A percentile compares a stretch with the other conserved stretches of the same genome.
phyloP scores from a whole-genome alignment of 2,888 invertebrate species.

The Emmelina monodactyla region DNA sequence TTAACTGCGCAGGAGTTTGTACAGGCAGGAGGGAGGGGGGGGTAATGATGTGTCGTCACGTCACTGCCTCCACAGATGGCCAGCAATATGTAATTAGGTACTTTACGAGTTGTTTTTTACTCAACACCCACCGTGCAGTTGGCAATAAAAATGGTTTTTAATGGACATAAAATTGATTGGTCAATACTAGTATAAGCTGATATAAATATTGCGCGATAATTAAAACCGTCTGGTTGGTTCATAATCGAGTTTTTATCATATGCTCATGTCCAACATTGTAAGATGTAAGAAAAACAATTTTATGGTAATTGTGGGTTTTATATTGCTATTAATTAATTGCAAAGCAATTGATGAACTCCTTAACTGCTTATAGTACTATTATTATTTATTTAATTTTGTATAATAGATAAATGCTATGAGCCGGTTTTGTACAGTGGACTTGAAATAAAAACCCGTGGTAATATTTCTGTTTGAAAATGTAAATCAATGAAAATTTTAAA shows the following conservation, averaged over 20 bases:
- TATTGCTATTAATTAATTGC: too few relatives aligned
- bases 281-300: too few relatives aligned
- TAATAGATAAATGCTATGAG: too few relatives aligned
- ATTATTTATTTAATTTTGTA: too few relatives aligned
- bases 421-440: too few relatives aligned
- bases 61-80: conserved; percentile 29
- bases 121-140: conserved; percentile 11
- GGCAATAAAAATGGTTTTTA: conserved; percentile 18
- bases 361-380: too few relatives aligned
- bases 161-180: conserved; percentile 24
- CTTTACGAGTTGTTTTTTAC: conserved; percentile 27
- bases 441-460: too few relatives aligned
- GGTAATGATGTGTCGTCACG: conserved; percentile 20
- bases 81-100: conserved; percentile 32
- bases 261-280: not conserved
- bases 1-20: conserved; percentile 35
- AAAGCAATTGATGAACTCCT: too few relatives aligned
- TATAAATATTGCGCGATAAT: conserved; percentile 18
- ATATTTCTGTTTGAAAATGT: too few relatives aligned
- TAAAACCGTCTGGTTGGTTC: not conserved
- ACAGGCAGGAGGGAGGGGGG: conserved; percentile 15
- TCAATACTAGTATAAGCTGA: conserved; percentile 5
- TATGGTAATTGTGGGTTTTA: too few relatives aligned
- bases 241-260: not conserved
- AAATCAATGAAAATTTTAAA: too few relatives aligned